Evolutionary conservation across 2,113 vertebrate genomes (phyloP), one percentile per base, ranked within the genome.

Genomic region (Xyrauchen texanus): DNA sequence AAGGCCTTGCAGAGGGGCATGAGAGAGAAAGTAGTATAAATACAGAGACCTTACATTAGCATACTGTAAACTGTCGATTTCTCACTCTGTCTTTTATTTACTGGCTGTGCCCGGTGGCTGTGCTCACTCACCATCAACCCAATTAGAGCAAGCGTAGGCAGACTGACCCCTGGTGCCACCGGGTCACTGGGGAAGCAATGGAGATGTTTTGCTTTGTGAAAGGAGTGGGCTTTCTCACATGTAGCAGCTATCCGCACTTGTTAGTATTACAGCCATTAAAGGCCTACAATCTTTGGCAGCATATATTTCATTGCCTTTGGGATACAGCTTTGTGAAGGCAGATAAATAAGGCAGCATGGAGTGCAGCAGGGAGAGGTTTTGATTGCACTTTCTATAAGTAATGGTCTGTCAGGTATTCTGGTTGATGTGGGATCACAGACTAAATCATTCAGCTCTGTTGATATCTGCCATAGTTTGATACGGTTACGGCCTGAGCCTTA

Each of bases 231-330:
- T 49, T 83, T 13, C 16, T 57, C 45, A 34, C 11, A 74, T 52
- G 62, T 45, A 73, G 45, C 55, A 63, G 34, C 66, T 45, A 75
- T 69, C 10, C 51, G 70, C 47, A 47, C 42, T 70, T 55, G 73
- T 85, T 85, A 82, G 76, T 81, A 57, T 79, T 72, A 51, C 76
- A 51, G 76, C 68, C 62, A 80, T 79, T 82, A 82, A 68, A 79
- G 60, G n/a, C 60, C 51, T 44, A 16, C 62, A 60, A 69, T 83
- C 63, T 83, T 68, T 53, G 51, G 49, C 34, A 3, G 9, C 11
- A 34, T 10, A 49, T 12, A 11, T 78, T 63, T 51, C 60, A 1
- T 21, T 78, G n/a, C 67, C 58, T 78, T 70, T 68, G 77, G 67
- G 68, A 63, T n/a, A 6, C 0, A n/a, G n/a, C 53, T 47, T 10